phyloP scores from a whole-genome alignment of 2,888 invertebrate genomes.

The Parapristionchus giblindavisi region DNA sequence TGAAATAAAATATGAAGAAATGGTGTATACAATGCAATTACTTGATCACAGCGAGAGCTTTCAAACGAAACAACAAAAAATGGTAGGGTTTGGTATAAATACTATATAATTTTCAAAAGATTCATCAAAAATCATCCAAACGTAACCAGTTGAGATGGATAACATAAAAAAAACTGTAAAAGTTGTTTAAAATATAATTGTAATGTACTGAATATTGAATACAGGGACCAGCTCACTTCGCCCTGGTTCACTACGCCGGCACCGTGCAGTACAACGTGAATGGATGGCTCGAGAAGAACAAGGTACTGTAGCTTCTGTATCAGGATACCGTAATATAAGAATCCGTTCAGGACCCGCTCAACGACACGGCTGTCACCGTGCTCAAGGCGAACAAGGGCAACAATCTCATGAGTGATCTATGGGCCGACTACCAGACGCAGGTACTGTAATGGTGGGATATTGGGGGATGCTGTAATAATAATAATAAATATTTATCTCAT shows the following conservation, averaged over 20 bases:
- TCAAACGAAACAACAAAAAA: too few species aligned
- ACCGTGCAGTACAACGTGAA: slow-evolving; percentile 94
- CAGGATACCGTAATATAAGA: neutral
- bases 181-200: neutral
- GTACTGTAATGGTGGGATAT: slow-evolving; percentile 50
- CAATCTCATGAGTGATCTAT: slow-evolving; percentile 81
- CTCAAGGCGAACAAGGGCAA: slow-evolving; percentile 74
- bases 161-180: too few species aligned
- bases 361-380: slow-evolving; percentile 72
- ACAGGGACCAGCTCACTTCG: slow-evolving; percentile 72
- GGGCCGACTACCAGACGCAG: slow-evolving; percentile 67
- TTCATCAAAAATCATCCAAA: too few species aligned
- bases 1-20: neutral
- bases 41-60: too few species aligned
- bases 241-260: slow-evolving; percentile 73
- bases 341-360: slow-evolving; percentile 72
- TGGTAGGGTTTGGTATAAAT: too few species aligned
- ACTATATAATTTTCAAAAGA: neutral
- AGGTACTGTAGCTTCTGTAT: slow-evolving; percentile 37
- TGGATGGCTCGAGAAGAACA: slow-evolving; percentile 99
- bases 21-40: too few species aligned
- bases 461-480: slow-evolving; percentile 90
- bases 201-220: neutral
- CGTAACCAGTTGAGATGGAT: too few species aligned
- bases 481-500: slow-evolving; percentile 73